A percentile compares a stretch with the other conserved stretches of the same genome.
phyloP scores from a whole-genome alignment of 2,113 vertebrate species.

The Cottus gobio region DNA sequence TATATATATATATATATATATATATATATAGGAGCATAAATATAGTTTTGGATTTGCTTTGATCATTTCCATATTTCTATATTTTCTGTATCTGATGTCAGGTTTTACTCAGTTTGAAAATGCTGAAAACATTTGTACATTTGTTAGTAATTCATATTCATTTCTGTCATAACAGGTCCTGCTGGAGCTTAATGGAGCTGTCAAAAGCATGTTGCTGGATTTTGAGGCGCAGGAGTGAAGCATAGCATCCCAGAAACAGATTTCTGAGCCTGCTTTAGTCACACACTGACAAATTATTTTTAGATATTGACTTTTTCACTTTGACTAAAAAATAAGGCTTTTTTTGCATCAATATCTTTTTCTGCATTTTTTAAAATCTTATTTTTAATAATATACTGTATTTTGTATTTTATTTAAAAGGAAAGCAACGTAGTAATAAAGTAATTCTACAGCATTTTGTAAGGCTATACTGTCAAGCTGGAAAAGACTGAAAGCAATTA shows the following conservation, averaged over 20 bases:
- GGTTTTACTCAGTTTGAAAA: not conserved
- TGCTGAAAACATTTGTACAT: not conserved
- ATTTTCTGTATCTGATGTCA: not conserved
- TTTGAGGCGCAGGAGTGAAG: not conserved
- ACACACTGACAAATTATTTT: not conserved
- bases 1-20: no score
- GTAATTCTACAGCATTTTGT: not conserved
- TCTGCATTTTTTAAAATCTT: not conserved
- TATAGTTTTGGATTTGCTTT: not conserved
- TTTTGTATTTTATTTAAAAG: not conserved
- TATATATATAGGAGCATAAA: not conserved
- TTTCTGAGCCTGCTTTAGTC: not conserved
- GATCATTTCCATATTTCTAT: not conserved
- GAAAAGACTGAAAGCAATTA: not conserved
- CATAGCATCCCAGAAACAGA: not conserved
- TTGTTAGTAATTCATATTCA: not conserved
- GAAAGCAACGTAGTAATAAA: not conserved
- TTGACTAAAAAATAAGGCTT: not conserved
- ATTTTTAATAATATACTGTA: not conserved
- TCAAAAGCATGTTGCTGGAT: slow-evolving; percentile 54
- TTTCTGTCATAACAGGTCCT: slow-evolving; percentile 69
- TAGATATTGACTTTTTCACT: not conserved
- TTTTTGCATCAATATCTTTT: not conserved
- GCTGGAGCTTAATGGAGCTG: slow-evolving; percentile 66
- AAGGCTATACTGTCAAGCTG: not conserved